Evolutionary conservation across 1,140 invertebrate species (phyloP), one percentile per base, ranked within the genome.

Genomic region (Drosophila suzukii): DNA sequence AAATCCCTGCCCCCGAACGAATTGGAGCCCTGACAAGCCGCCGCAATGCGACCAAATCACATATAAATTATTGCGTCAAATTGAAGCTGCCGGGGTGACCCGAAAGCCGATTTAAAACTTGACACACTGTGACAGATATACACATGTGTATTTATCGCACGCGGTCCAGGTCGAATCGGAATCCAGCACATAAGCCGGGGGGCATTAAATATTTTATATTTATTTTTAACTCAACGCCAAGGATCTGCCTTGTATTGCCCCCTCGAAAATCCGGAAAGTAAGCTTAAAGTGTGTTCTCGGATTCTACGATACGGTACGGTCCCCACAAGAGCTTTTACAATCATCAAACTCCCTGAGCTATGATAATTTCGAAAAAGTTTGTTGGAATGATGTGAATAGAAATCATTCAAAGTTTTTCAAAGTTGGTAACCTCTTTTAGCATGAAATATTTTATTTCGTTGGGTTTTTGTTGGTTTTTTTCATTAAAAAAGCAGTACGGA

Each of bases 41-140:
- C 74, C 76, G 61, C 72, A 76, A 72, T 83, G 81, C 65, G 76
- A 57, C 60, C 65, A 71, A 71, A 66, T 55, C 57, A 58, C 63
- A 71, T 62, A 73, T 83, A 83, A 88, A 88, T 88, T 74, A 83
- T 86, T 79, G 76, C 83, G 47, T 67, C 59, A 80, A 83, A 83
- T 84, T 81, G 54, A 67, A 68, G 76, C 77, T 61, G 53, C 56
- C 36, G 57, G 44, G 44, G 56, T 63, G 75, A 56, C 53, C 55
- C 51, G 61, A 81, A 81, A 78, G 70, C 80, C 70, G 84, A 78
- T 84, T 89, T 75, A 79, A 89, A 65, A 63, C 55, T 58, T 76
- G 47, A 75, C 74, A 32, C 41, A 34, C 57, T 50, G 57, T 54
- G 41, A 36, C 49, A 50, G 32, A 55, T 55, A 55, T 38, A 74